Evolutionary conservation across 2,113 vertebrate species (phyloP), one percentile per base, ranked within the genome.

Genomic region (Aix galericulata): DNA sequence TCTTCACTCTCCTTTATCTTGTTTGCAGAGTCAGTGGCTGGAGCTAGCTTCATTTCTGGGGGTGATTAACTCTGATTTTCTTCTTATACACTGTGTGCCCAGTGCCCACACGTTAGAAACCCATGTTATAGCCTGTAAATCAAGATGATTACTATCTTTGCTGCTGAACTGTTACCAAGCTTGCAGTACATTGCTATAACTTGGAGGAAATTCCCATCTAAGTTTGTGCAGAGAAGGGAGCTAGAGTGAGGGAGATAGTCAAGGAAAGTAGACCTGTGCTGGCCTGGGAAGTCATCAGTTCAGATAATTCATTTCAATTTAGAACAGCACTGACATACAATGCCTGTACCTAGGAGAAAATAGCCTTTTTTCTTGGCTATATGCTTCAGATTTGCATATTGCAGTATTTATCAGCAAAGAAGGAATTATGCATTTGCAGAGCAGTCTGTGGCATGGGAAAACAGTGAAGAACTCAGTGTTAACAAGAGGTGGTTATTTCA

Each of bases 1-100:
- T 73, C 31, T 75, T 18, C 4, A 11, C 7, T 87, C 12, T 79
- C 17, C 75, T 89, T 85, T 74, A 31, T 84, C 42, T 86, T 68
- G 20, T 36, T 74, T 55, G 67, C 73, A 34, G 42, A 69, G 80
- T 62, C 74, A 38, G 15, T 34, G 50, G 44, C 56, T 79, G 32
- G n/a, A 82, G 26, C 17, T n/a, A 88, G 13, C 62, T 80, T 77
- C 1, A 1, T 76, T 90, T 76, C 67, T 87, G 31, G 32, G 27
- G 58, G 21, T 48, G 17, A 66, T 79, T 69, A 60, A 44, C 85
- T 94, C 67, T 86, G 74, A 76, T 91, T 95, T 95, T 82, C 85
- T 55, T 71, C 46, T 88, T 82, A 25, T 0, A 3, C 0, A 0
- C 46, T 68, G 64, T 31, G 3, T 84, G 77, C n/a, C 56, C 10